Evolutionary conservation across 2,888 invertebrate species (phyloP).

Genomic region (Spialia ferax): DNA sequence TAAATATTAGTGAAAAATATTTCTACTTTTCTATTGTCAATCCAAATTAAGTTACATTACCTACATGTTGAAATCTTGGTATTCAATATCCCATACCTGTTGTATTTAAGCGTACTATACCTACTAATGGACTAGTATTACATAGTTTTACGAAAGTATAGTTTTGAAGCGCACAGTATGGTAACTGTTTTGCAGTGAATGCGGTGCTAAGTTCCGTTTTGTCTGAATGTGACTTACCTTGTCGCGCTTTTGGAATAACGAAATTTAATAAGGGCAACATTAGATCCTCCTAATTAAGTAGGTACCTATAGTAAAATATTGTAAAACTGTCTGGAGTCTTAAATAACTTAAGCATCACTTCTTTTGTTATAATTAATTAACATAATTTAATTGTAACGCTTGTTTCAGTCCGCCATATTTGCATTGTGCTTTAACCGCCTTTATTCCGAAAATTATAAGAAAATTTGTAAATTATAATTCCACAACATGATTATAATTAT

Average conservation of each 20-base stretch:
- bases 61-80: neutral
- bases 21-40: slow-evolving; percentile 5
- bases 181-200: slow-evolving; percentile 14
- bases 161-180: slow-evolving; percentile 30
- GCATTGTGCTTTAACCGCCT: slow-evolving; percentile 4
- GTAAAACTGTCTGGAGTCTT: neutral
- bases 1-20: neutral
- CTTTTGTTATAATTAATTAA: neutral
- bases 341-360: slow-evolving; percentile 3
- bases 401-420: neutral
- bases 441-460: neutral
- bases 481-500: neutral
- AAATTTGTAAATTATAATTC: neutral
- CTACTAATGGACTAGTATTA: slow-evolving; percentile 1
- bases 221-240: neutral
- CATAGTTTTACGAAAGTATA: slow-evolving; percentile 2
- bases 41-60: neutral
- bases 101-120: neutral
- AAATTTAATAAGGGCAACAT: neutral
- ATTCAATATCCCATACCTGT: neutral
- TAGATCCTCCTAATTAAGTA: no score
- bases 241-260: neutral
- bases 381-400: slow-evolving; percentile 1
- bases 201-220: slow-evolving; percentile 22
- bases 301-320: no score